A percentile compares a stretch with the other conserved stretches of the same genome.
phyloP scores from a whole-genome alignment of 2,113 vertebrate species.

The Aegotheles bennettii region DNA sequence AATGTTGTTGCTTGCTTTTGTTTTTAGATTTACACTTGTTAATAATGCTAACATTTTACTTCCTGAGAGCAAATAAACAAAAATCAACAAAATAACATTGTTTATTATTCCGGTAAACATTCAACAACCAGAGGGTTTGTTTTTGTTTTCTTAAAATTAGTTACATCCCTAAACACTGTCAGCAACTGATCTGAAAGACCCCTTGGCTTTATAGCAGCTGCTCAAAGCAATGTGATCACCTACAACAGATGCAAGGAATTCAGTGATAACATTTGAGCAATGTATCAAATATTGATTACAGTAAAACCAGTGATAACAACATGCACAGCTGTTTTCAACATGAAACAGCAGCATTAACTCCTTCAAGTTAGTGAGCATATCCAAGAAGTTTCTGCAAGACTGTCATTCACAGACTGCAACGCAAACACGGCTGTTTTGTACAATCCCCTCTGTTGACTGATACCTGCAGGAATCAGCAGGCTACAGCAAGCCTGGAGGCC shows the following conservation, averaged over 20 bases:
- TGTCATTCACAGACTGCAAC: not conserved
- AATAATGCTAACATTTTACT: not conserved
- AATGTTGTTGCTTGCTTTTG: not conserved
- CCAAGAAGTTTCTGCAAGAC: not conserved
- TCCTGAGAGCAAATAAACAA: not conserved
- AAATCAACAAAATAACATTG: not conserved
- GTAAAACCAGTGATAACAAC: not conserved
- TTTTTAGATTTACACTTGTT: not conserved
- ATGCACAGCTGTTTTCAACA: not conserved
- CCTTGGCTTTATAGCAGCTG: not conserved
- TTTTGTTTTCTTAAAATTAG: not conserved
- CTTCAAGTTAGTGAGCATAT: not conserved
- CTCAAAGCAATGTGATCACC: not conserved
- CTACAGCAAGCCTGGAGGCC: not conserved
- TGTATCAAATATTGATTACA: not conserved
- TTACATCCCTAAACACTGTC: not conserved
- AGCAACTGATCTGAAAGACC: not conserved
- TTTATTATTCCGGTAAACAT: not conserved
- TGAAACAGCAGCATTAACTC: not conserved
- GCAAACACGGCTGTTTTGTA: not conserved
- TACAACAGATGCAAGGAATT: not conserved
- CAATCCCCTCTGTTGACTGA: too few species aligned
- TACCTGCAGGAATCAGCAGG: not conserved
- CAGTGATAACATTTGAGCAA: not conserved
- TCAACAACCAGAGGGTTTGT: not conserved